A percentile compares a stretch with the other conserved stretches of the same genome.
These are phyloP conservation scores for Oasisia sp. DNA, from an alignment of 2,888 invertebrate genomes.

Conservation along the genomic window DNA sequence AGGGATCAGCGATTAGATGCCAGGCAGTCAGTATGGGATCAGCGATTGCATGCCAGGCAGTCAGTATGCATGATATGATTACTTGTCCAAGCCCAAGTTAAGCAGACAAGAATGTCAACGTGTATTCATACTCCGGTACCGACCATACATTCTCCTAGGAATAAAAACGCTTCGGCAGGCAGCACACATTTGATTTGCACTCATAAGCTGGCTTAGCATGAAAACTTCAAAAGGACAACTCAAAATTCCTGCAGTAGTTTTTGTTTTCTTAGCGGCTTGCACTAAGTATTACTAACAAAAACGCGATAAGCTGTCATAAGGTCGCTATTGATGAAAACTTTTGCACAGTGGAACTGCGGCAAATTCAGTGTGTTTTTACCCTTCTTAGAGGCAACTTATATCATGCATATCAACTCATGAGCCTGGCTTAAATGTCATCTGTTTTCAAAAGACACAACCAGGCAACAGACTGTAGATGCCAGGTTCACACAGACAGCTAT, in stretches of 20 bases:
- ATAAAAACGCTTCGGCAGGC: neutral
- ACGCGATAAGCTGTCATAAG: neutral
- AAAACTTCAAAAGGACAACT: neutral
- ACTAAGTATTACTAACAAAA: neutral
- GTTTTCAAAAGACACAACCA: neutral
- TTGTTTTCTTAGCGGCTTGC: neutral
- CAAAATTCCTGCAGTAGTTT: neutral
- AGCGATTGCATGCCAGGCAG: constrained; percentile 4
- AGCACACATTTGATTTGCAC: too few species aligned
- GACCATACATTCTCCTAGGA: neutral
- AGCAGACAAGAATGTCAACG: neutral
- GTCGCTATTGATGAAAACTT: neutral
- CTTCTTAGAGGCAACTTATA: neutral
- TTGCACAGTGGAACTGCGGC: neutral
- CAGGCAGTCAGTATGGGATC: neutral
- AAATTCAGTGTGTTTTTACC: neutral
- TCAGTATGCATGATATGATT: neutral
- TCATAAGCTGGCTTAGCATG: neutral
- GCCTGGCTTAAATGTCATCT: neutral
- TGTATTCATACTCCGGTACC: neutral
- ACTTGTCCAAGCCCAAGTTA: neutral
- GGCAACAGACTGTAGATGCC: neutral
- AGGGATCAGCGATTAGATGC: neutral
- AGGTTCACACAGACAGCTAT: neutral
- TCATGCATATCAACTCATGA: neutral